Conservation (phyloP, 2,797 vertebrate species). For the Alfaro cultratus region DNA sequence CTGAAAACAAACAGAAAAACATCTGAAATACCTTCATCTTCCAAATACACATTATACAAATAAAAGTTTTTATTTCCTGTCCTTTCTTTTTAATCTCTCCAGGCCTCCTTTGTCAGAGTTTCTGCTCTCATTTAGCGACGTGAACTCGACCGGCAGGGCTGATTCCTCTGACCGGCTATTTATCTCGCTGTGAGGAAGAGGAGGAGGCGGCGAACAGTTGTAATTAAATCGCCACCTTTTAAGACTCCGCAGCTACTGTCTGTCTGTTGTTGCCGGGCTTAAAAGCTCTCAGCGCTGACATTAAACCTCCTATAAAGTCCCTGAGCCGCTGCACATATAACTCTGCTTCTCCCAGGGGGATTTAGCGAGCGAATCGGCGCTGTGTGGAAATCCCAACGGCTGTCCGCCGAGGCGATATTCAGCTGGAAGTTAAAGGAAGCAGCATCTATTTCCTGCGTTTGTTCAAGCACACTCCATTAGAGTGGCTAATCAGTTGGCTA, state of each 20-base stretch:
- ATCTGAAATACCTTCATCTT: conserved; percentile 1
- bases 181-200: conserved; percentile 9
- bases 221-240: conserved; percentile 67
- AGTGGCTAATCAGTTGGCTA: background rate
- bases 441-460: conserved; percentile 1
- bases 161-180: conserved; percentile 51
- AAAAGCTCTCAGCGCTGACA: conserved; percentile 65
- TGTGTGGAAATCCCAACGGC: conserved; percentile 38
- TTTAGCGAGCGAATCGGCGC: conserved; percentile 33
- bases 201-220: conserved; percentile 33
- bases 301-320: conserved; percentile 61
- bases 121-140: conserved; percentile 25
- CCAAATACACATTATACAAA: background rate
- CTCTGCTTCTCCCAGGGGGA: conserved; percentile 49
- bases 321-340: conserved; percentile 45
- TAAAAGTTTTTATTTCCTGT: background rate
- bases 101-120: conserved; percentile 21
- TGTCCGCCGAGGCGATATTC: conserved; percentile 32
- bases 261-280: conserved; percentile 61
- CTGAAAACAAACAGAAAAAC: conserved; percentile 70
- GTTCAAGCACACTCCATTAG: background rate
- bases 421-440: conserved; percentile 23
- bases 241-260: conserved; percentile 54
- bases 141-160: conserved; percentile 30
- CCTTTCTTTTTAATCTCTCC: conserved; percentile 12